A percentile compares a stretch with the other conserved stretches of the same genome.
Conservation (phyloP, 2,888 invertebrate genomes). For the Stratiomys singularior region DNA sequence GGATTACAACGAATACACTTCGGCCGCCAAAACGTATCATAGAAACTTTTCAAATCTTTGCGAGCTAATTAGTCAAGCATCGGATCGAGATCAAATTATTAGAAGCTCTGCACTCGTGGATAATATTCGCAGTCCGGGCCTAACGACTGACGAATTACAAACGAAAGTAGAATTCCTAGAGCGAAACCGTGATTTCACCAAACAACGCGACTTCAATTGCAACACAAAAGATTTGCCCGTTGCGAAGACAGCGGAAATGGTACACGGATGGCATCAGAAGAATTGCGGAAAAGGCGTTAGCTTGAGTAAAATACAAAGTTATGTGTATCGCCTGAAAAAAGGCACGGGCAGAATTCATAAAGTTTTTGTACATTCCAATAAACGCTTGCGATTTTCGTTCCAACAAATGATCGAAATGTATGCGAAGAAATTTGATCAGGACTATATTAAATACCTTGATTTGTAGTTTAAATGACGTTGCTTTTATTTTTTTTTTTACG, state of each 20-base stretch:
- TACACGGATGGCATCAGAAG: not conserved
- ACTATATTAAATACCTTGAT: too few species aligned
- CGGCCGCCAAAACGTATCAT: not conserved
- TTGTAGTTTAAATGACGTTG: too few species aligned
- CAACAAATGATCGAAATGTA: slow-evolving; percentile 13
- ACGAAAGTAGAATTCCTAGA: not conserved
- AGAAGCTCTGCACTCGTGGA: not conserved
- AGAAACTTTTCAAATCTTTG: slow-evolving; percentile 8
- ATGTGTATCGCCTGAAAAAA: slow-evolving; percentile 27
- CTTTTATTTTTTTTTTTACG: too few species aligned
- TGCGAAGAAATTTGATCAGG: not conserved
- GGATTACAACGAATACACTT: slow-evolving; percentile 11
- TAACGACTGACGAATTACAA: not conserved
- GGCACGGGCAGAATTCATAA: slow-evolving; percentile 17
- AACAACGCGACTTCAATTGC: slow-evolving; percentile 28
- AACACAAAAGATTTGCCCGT: not conserved
- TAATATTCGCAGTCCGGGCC: not conserved
- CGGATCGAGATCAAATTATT: slow-evolving; percentile 12
- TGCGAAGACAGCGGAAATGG: not conserved
- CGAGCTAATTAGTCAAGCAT: not conserved
- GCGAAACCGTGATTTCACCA: slow-evolving; percentile 5
- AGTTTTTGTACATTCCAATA: slow-evolving; percentile 18
- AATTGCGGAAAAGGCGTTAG: not conserved
- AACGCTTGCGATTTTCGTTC: slow-evolving; percentile 14
- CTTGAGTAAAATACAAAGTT: slow-evolving; percentile 16